Evolutionary conservation across 2,888 invertebrate species (phyloP), one percentile per base, ranked within the genome.

Genomic region (Isoperla grammatica): DNA sequence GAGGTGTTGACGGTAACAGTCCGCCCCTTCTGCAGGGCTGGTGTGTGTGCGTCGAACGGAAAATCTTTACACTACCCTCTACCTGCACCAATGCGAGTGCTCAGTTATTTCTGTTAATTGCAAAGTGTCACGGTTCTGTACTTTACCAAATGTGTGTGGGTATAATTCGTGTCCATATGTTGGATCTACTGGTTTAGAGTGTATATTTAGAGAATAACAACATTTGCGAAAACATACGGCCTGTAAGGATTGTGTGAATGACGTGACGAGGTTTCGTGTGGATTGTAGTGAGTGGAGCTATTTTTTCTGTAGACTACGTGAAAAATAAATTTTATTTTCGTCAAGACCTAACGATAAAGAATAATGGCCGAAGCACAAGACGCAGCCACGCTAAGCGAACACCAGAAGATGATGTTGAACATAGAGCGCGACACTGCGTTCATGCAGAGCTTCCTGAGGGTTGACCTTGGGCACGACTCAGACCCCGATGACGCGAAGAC

Each of bases 381-480:
- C 6, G 13, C 40, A 13, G 9, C 57, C 15, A 48, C 54, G 9
- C 55, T 60, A 2, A 60, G 61, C 29, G 62, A 63, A 20, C 78
- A 78, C 66, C 77, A 79, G 40, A 78, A 78, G 50, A 81, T 81
- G 61, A 84, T 86, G 55, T 75, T 87, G n/a, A 84, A 84, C 57
- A 79, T 83, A 29, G 82, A 83, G 48, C 81, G 85, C 69, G 83
- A 88, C 66, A 84, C 85, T 12, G 90, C 90, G 71, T 81, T 90
- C 67, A 72, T 91, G 15, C 88, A 89, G 75, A 89, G 89, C 71
- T 91, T 88, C 71, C 85, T 88, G 13, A 79, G 89, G 55, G 82
- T 87, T 15, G 87, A 83, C 23, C 75, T 81, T 6, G 82, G 80
- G 1, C 79, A 81, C 22, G 79, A 80, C 2, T 56, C 61, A 1